These are phyloP conservation scores for Arctocebus calabarensis DNA, from an alignment of 2,797 vertebrate species.

Conservation along the genomic window DNA sequence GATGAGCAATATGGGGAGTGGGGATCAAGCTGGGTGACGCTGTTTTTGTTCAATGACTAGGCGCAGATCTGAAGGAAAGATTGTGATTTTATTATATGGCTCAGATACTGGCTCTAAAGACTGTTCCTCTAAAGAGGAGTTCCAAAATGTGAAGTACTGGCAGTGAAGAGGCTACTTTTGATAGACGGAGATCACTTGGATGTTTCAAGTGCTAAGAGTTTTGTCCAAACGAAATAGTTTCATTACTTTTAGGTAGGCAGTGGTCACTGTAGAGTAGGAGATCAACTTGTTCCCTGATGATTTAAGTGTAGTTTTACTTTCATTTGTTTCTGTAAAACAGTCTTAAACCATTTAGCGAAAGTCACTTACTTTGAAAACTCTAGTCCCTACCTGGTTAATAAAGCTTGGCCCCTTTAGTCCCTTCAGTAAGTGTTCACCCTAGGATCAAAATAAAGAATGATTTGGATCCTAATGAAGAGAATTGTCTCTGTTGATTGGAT, in stretches of 20 bases:
- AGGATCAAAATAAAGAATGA: constrained; percentile 20
- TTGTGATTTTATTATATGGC: constrained; percentile 24
- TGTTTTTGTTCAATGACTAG: constrained; percentile 33
- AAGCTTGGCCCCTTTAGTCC: background rate
- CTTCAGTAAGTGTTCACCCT: background rate
- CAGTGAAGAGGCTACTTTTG: constrained; percentile 39
- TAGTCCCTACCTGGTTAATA: background rate
- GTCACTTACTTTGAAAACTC: constrained; percentile 31
- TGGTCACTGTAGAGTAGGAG: background rate
- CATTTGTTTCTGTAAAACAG: constrained; percentile 7
- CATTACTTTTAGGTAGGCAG: background rate
- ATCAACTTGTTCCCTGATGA: background rate
- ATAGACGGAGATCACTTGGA: constrained; percentile 27
- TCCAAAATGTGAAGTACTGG: background rate
- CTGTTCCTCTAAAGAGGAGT: constrained; percentile 46
- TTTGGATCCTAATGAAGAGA: constrained; percentile 22
- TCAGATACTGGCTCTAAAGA: constrained; percentile 48
- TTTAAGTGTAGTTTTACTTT: constrained; percentile 49
- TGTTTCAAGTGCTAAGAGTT: constrained; percentile 10
- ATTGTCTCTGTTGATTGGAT: background rate
- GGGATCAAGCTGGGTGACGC: background rate
- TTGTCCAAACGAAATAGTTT: constrained; percentile 8
- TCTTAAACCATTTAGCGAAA: background rate
- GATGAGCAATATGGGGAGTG: background rate
- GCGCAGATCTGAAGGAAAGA: constrained; percentile 34